Conservation (phyloP, 2,888 invertebrate genomes). For the Cylloceria caligata region DNA sequence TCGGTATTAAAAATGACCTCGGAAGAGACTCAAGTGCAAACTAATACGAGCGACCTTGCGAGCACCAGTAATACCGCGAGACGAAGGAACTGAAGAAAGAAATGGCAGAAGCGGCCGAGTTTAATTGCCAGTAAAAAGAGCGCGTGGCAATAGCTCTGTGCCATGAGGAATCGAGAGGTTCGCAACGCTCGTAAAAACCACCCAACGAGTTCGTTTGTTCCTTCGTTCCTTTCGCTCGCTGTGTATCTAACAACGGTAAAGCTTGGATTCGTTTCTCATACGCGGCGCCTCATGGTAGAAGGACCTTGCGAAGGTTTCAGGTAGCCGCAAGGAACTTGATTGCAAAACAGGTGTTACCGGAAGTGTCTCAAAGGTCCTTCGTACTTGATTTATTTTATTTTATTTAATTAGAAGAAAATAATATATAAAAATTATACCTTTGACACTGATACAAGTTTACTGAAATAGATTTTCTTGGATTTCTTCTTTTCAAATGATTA, state of each 20-base stretch:
- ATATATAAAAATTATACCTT: too few species aligned
- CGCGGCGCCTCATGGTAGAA: slow-evolving; percentile 15
- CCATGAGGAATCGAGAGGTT: slow-evolving; percentile 51
- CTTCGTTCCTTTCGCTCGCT: slow-evolving; percentile 2
- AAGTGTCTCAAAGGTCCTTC: slow-evolving; percentile 12
- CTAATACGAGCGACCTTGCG: slow-evolving; percentile 42
- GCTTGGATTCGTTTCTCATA: slow-evolving; percentile 20
- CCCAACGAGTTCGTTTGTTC: slow-evolving; percentile 21
- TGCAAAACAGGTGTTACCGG: slow-evolving; percentile 34
- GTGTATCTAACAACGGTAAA: slow-evolving; percentile 28
- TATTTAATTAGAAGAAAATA: slow-evolving; percentile 24
- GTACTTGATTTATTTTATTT: too few species aligned
- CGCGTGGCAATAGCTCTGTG: slow-evolving; percentile 39
- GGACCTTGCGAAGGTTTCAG: slow-evolving; percentile 22
- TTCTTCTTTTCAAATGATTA: background rate
- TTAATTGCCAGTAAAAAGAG: slow-evolving; percentile 61
- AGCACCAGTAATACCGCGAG: background rate
- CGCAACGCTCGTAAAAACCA: slow-evolving; percentile 62
- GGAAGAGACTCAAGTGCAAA: background rate
- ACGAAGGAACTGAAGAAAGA: slow-evolving; percentile 15
- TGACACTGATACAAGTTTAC: too few species aligned
- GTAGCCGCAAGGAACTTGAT: slow-evolving; percentile 39
- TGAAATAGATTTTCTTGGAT: slow-evolving; percentile 8
- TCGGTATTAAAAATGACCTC: background rate
- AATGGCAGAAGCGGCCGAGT: slow-evolving; percentile 50